Percentiles rank a stretch among this genome's conserved stretches.
phyloP scores from a whole-genome alignment of 2,797 vertebrate genomes.

The Tokudaia tokunoshimensis region DNA sequence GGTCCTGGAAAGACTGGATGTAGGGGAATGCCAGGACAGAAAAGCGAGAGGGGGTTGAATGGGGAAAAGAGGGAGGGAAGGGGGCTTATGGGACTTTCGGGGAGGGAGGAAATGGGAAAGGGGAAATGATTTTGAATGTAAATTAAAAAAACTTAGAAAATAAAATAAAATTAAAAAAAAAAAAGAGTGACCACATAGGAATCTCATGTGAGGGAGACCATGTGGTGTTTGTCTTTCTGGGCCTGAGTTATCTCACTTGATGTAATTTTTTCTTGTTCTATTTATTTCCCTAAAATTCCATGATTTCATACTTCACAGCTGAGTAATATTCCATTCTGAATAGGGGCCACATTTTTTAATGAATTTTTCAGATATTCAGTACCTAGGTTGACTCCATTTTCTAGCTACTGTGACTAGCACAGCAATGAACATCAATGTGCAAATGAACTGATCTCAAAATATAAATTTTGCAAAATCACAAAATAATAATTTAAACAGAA shows the following conservation, averaged over 20 bases:
- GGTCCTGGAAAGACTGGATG: no score
- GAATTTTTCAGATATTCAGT: background rate
- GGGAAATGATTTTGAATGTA: no score
- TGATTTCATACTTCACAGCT: background rate
- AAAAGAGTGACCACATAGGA: background rate
- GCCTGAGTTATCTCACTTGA: background rate
- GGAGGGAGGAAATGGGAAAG: no score
- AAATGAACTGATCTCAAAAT: background rate
- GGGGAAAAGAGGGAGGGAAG: no score
- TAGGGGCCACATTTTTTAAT: background rate
- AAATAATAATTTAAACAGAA: background rate
- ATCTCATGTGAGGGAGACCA: background rate
- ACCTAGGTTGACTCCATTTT: background rate
- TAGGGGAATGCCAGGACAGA: no score
- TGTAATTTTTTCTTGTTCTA: background rate
- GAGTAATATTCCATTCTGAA: background rate
- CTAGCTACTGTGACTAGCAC: background rate
- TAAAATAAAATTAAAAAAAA: no score
- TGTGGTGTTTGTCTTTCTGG: background rate
- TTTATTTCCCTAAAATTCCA: background rate
- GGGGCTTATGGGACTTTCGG: no score
- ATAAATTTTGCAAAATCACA: background rate
- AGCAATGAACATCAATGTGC: background rate
- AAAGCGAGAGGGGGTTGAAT: no score
- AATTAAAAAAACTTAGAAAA: no score